These are phyloP conservation scores for Orthosia gracilis DNA, from an alignment of 2,888 invertebrate genomes.

Conservation along the genomic window DNA sequence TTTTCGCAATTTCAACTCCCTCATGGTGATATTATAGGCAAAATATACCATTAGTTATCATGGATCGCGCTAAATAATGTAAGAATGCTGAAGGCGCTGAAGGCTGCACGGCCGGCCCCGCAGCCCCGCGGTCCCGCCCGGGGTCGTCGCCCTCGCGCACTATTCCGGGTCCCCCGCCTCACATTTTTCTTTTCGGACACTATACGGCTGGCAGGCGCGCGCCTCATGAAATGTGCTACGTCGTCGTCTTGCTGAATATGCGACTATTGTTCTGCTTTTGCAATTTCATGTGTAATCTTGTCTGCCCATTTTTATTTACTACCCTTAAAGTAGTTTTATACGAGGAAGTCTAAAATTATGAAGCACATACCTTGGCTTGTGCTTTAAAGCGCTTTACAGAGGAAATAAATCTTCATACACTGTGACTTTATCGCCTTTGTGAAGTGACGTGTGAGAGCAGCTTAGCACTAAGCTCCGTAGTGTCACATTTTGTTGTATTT, in stretches of 20 bases:
- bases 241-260: constrained; percentile 85
- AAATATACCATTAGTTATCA: constrained; percentile 79
- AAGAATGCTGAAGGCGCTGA: constrained; percentile 81
- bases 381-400: constrained; percentile 22
- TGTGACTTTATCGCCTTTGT: constrained; percentile 36
- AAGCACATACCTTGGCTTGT: constrained; percentile 23
- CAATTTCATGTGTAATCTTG: constrained; percentile 87
- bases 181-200: constrained; percentile 90
- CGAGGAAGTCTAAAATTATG: constrained; percentile 26
- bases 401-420: constrained; percentile 35
- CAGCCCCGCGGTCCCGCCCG: constrained; percentile 72
- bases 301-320: constrained; percentile 70
- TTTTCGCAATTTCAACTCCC: constrained; percentile 68
- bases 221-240: constrained; percentile 83
- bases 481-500: constrained; percentile 30
- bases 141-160: constrained; percentile 84
- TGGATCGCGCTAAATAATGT: constrained; percentile 82
- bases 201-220: constrained; percentile 79
- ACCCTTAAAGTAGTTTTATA: constrained; percentile 34
- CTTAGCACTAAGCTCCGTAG: constrained; percentile 40
- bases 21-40: constrained; percentile 71
- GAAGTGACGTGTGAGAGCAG: constrained; percentile 32
- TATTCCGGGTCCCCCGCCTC: constrained; percentile 81
- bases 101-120: constrained; percentile 60
- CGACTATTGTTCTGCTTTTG: constrained; percentile 86